Conservation (phyloP, 2,888 invertebrate species). For the Portevinia maculata region DNA sequence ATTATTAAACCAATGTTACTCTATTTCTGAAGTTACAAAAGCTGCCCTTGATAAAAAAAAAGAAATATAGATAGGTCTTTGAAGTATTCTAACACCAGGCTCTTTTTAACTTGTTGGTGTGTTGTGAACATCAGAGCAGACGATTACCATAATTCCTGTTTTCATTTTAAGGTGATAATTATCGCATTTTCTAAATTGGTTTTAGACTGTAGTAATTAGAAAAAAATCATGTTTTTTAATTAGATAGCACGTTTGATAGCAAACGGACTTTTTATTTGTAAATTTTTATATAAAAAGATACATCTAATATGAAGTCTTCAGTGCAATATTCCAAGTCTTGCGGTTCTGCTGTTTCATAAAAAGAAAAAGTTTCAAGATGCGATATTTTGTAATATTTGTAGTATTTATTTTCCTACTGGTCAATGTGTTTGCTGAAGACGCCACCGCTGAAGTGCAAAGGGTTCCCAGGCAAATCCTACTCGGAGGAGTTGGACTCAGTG, state of each 20-base stretch:
- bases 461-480: slow-evolving; percentile 50
- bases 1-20: too few species aligned
- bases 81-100: too few species aligned
- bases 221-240: too few species aligned
- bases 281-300: slow-evolving; percentile 12
- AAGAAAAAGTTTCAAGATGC: slow-evolving; percentile 44
- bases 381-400: slow-evolving; percentile 24
- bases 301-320: not conserved
- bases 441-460: slow-evolving; percentile 29
- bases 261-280: not conserved
- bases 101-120: too few species aligned
- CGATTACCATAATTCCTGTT: too few species aligned
- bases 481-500: slow-evolving; percentile 36
- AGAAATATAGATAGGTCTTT: too few species aligned
- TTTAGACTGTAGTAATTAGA: too few species aligned
- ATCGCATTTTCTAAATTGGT: not conserved
- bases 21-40: too few species aligned
- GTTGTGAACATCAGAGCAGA: too few species aligned
- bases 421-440: slow-evolving; percentile 10
- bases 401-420: slow-evolving; percentile 29
- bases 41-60: too few species aligned
- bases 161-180: too few species aligned
- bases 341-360: not conserved
- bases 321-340: not conserved
- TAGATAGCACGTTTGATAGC: too few species aligned